Percentiles rank a stretch among this genome's conserved stretches.
These are phyloP conservation scores for Hofmannophila pseudospretella DNA, from an alignment of 2,888 invertebrate species.

Conservation along the genomic window DNA sequence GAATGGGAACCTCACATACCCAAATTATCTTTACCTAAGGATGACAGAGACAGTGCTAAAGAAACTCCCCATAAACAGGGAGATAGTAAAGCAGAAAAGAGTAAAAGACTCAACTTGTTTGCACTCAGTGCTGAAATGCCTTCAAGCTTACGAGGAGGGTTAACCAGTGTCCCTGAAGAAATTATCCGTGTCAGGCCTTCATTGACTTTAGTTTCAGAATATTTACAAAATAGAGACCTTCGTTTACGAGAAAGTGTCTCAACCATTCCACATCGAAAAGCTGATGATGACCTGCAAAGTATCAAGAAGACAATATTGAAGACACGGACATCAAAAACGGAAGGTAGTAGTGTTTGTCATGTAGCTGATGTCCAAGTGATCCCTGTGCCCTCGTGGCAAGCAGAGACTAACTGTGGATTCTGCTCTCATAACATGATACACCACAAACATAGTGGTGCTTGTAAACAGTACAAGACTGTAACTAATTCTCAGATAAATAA, in stretches of 20 bases:
- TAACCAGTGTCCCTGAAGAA: slow-evolving; percentile 26
- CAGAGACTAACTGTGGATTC: slow-evolving; percentile 36
- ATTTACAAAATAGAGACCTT: slow-evolving; percentile 56
- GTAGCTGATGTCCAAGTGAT: slow-evolving; percentile 58
- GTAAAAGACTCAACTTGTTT: slow-evolving; percentile 53
- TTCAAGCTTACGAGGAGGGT: slow-evolving; percentile 48
- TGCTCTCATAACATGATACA: slow-evolving; percentile 23
- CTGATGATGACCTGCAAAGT: slow-evolving; percentile 44
- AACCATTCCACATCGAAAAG: slow-evolving; percentile 28
- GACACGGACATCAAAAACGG: slow-evolving; percentile 41
- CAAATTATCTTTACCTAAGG: slow-evolving; percentile 39
- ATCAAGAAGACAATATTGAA: slow-evolving; percentile 57
- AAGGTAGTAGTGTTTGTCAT: slow-evolving; percentile 58
- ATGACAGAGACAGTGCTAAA: slow-evolving; percentile 39
- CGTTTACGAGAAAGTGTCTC: slow-evolving; percentile 45
- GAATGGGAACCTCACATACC: slow-evolving; percentile 55
- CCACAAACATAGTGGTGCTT: slow-evolving; percentile 14
- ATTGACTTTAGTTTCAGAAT: slow-evolving; percentile 58
- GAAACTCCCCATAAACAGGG: slow-evolving; percentile 29
- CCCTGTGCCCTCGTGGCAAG: slow-evolving; percentile 58
- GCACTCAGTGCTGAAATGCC: slow-evolving; percentile 70
- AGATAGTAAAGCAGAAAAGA: slow-evolving; percentile 40
- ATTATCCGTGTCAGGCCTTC: slow-evolving; percentile 37
- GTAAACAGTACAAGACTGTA: slow-evolving; percentile 24
- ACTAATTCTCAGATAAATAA: slow-evolving; percentile 37